Evolutionary conservation across 2,797 vertebrate species (phyloP), one percentile per base, ranked within the genome.

Genomic region (Vipera ursinii): DNA sequence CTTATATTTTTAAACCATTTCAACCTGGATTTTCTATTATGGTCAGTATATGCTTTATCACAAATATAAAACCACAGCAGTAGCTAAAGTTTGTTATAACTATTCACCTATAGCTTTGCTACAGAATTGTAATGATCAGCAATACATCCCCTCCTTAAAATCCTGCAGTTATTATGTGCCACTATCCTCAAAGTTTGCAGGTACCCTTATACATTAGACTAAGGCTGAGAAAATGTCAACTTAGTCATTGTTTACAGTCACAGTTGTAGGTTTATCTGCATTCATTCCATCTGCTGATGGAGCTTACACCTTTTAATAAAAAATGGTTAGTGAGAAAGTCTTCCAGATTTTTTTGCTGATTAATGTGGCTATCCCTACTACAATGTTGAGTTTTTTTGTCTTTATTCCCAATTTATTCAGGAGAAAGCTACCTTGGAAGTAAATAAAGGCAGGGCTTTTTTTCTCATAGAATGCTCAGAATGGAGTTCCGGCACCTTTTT

Each of bases 1-100:
- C 85, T 86, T 93, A 95, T 91, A 94, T 94, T 96, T 96, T 95
- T 92, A 94, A 92, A 78, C 95, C 24, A 73, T 93, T 88, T 90
- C 95, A 97, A 93, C 91, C 92, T 94, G 17, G 59, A 51, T 60
- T 85, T 32, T 86, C 14, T 90, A 55, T 90, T 87, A 90, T 32
- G 48, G 10, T 87, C 95, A 96, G 55, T 93, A 94, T 94, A 93
- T 95, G 92, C 93, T 95, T 95, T 96, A 63, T 73, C 60, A 93
- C 95, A 95, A 95, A 93, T 95, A 92, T 94, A 92, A 94, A 92
- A 94, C 93, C 92, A 94, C 93, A 89, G 87, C 91, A 95, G 86
- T 95, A 94, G 91, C 95, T 96, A 95, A 92, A 95, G 88, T 87
- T 3, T 5, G 0, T 61, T 6, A 20, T 94, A 93, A 86, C 95